phyloP scores from a whole-genome alignment of 2,797 vertebrate genomes.

The Amblyraja radiata region DNA sequence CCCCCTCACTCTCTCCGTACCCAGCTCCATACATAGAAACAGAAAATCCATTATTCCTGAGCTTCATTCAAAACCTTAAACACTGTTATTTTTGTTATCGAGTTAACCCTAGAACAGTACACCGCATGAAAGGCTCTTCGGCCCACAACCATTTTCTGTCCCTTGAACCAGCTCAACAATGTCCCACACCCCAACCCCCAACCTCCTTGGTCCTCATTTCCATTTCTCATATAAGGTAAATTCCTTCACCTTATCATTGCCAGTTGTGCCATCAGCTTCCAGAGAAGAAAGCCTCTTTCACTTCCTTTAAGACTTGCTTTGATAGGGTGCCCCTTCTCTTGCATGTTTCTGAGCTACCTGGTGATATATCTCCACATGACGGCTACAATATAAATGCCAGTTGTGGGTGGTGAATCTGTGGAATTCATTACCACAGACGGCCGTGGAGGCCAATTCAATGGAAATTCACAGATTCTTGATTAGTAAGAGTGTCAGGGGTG shows the following conservation, averaged over 20 bases:
- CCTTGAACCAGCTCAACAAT: neutral
- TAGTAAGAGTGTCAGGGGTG: too few relatives aligned
- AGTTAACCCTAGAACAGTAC: neutral
- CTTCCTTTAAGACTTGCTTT: neutral
- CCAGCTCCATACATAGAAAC: too few relatives aligned
- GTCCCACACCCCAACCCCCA: neutral
- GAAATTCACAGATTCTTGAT: too few relatives aligned
- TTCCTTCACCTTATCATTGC: neutral
- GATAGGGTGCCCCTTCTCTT: neutral
- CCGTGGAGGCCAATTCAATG: too few relatives aligned
- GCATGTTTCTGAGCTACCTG: neutral
- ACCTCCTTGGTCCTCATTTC: neutral
- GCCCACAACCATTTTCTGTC: too few relatives aligned
- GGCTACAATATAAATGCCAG: neutral
- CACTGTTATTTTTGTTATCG: neutral
- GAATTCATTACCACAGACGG: too few relatives aligned
- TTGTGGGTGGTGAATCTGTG: too few relatives aligned
- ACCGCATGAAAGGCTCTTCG: too few relatives aligned
- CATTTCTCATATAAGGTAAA: neutral
- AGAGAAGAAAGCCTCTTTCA: neutral
- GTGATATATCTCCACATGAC: neutral
- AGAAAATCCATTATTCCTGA: neutral
- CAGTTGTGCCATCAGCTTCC: neutral
- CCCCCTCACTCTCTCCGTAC: neutral
- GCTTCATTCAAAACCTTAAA: neutral